Evolutionary conservation across 2,888 invertebrate genomes (phyloP).

Genomic region (Elgonia sp.): DNA sequence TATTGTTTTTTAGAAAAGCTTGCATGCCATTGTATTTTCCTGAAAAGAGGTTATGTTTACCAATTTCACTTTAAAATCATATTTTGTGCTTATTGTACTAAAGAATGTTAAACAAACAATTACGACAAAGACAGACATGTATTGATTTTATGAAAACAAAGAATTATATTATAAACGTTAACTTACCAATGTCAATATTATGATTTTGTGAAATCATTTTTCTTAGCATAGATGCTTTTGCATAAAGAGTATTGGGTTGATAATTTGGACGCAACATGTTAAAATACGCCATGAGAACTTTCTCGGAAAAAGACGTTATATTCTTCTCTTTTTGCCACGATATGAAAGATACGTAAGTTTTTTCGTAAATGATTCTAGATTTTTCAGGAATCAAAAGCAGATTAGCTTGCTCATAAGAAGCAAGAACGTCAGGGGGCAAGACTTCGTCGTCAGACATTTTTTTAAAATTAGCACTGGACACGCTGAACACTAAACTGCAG

Average conservation of each 20-base stretch:
- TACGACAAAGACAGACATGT: background rate
- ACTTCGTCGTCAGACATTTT: too few relatives aligned
- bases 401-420: constrained; percentile 10
- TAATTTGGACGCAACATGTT: background rate
- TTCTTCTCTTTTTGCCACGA: constrained; percentile 26
- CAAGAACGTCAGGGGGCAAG: background rate
- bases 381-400: background rate
- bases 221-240: constrained; percentile 20
- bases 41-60: constrained; percentile 16
- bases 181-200: constrained; percentile 22
- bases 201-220: constrained; percentile 2
- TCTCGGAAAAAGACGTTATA: constrained; percentile 18
- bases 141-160: too few relatives aligned
- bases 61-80: background rate
- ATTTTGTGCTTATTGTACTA: background rate
- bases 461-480: background rate
- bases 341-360: background rate
- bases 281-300: constrained; percentile 19
- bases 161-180: background rate
- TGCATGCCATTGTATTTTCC: constrained; percentile 15
- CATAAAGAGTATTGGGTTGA: constrained; percentile 15
- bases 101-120: background rate
- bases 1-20: constrained; percentile 42
- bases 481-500: background rate
- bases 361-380: constrained; percentile 5